Conservation (phyloP, 2,797 vertebrate species). For the Vultur gryphus region DNA sequence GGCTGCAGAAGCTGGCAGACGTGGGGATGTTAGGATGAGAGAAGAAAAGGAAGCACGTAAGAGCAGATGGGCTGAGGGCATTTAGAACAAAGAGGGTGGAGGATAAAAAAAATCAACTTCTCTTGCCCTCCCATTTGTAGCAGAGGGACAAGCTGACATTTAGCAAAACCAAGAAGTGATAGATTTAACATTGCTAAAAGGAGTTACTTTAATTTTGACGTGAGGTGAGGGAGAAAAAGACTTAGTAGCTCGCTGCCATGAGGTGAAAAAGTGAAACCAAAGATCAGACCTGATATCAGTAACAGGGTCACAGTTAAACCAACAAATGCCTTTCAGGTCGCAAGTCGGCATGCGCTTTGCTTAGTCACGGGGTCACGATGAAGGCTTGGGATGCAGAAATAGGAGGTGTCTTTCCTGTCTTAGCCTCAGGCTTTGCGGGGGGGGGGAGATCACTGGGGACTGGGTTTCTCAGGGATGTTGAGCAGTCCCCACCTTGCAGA, state of each 20-base stretch:
- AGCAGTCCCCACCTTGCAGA: background rate
- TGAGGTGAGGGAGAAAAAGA: background rate
- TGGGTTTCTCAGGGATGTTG: background rate
- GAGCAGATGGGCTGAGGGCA: background rate
- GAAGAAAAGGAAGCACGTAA: background rate
- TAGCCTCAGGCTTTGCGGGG: background rate
- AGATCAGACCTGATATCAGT: background rate
- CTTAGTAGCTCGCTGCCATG: background rate
- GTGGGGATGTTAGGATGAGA: background rate
- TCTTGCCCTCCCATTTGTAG: background rate
- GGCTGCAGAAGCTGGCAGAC: background rate
- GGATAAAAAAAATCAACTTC: background rate
- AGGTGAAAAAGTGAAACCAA: slow-evolving; percentile 12
- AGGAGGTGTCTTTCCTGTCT: background rate
- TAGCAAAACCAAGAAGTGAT: background rate
- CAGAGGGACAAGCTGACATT: background rate
- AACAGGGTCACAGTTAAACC: background rate
- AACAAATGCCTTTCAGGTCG: background rate
- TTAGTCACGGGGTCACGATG: background rate
- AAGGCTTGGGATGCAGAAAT: background rate
- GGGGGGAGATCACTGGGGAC: background rate
- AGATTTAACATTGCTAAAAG: background rate
- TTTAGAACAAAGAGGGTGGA: background rate
- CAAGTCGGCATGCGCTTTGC: background rate
- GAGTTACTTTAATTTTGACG: background rate